Evolutionary conservation across 2,797 vertebrate species (phyloP).

Genomic region (Oryzias dopingdopingensis): DNA sequence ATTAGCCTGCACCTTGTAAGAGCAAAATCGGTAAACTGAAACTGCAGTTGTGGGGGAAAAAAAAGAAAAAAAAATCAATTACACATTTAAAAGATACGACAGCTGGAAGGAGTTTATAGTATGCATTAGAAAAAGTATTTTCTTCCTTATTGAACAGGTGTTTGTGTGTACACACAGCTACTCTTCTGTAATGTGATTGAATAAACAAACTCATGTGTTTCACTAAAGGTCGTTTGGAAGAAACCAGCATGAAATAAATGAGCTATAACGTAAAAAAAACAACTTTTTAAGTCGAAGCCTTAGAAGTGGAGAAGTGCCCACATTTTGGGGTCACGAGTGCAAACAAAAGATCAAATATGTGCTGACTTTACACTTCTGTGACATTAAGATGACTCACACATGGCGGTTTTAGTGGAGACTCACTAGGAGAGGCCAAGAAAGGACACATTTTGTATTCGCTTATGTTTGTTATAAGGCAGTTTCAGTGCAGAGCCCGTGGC

Average conservation of each 20-base stretch:
- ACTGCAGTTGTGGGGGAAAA: constrained; percentile 5
- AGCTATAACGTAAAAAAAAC: constrained; percentile 50
- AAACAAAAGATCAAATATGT: constrained; percentile 46
- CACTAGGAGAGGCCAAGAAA: constrained; percentile 41
- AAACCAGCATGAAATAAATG: constrained; percentile 62
- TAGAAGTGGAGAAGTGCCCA: constrained; percentile 31
- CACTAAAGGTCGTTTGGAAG: constrained; percentile 56
- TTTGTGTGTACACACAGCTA: constrained; percentile 58
- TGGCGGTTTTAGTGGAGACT: too few species aligned
- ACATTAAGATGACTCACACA: too few species aligned
- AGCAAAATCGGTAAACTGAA: constrained; percentile 15
- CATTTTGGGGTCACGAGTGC: constrained; percentile 31
- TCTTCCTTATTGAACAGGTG: constrained; percentile 34
- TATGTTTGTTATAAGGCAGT: constrained; percentile 32
- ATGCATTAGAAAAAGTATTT: constrained; percentile 5
- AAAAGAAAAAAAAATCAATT: constrained; percentile 12
- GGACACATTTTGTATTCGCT: constrained; percentile 38
- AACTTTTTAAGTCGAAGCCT: constrained; percentile 47
- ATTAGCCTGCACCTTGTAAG: constrained; percentile 44
- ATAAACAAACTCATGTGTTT: constrained; percentile 60
- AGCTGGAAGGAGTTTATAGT: constrained; percentile 24
- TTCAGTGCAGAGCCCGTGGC: constrained; percentile 49
- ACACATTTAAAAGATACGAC: constrained; percentile 20
- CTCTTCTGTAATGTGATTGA: constrained; percentile 55
- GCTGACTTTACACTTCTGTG: constrained; percentile 27